Conservation (phyloP, 2,113 vertebrate species). For the Microtus oregoni region DNA sequence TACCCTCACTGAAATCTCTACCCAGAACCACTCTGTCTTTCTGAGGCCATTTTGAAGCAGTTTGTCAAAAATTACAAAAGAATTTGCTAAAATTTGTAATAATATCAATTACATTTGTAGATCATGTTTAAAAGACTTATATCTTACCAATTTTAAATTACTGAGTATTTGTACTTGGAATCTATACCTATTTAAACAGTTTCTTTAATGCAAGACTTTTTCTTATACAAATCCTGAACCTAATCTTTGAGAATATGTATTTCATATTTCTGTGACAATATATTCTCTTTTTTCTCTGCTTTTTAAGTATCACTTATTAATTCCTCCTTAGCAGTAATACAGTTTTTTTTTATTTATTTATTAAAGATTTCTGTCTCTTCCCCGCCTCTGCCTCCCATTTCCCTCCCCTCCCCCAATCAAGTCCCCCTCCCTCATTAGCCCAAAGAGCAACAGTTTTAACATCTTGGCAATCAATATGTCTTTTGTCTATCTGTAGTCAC, state of each 20-base stretch:
- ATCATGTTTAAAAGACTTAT: not conserved
- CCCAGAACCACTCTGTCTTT: not conserved
- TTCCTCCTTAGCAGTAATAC: not conserved
- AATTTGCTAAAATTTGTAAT: not conserved
- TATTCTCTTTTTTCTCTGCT: not conserved
- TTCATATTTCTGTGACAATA: not conserved
- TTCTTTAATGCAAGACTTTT: not conserved
- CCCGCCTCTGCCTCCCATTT: too few species aligned
- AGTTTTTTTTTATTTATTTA: too few species aligned
- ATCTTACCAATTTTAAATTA: not conserved
- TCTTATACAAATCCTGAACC: not conserved
- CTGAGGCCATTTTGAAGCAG: not conserved
- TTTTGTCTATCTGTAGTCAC: not conserved
- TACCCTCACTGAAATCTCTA: not conserved
- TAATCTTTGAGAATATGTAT: not conserved
- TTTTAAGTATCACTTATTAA: not conserved
- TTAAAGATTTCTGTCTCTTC: too few species aligned
- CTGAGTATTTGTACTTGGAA: not conserved
- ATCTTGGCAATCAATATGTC: not conserved
- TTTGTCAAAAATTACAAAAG: not conserved
- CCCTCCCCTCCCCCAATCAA: too few species aligned
- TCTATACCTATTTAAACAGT: not conserved
- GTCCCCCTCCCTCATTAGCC: too few species aligned
- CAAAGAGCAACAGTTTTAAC: not conserved
- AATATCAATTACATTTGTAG: not conserved